Evolutionary conservation across 1,140 invertebrate species (phyloP), one percentile per base, ranked within the genome.

Genomic region (Hypsibius dujardini): DNA sequence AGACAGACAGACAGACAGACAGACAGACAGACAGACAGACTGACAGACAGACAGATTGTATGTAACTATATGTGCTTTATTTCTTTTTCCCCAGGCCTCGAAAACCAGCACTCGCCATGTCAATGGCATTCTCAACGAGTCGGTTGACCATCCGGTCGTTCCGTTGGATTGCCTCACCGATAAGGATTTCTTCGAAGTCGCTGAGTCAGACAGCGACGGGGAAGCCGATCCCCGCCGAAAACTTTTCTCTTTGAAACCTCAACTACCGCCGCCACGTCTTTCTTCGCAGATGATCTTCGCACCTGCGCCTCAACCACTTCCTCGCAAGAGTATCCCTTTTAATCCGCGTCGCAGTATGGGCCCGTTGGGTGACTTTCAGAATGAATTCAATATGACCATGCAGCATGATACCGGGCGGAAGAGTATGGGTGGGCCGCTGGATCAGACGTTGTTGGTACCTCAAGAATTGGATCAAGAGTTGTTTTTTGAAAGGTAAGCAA

Each of bases 181-280:
- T n/a, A 56, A 56, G 50, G 50, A 56, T 56, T 56, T 56, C 50
- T 12, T 56, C n/a, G 50, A 56, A n/a, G 50, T 56, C 50, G n/a
- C n/a, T n/a, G 50, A 56, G 7, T 56, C 50, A 7, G 50, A 56
- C n/a, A 12, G 7, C 7, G 50, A 56, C 7, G n/a, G n/a, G n/a
- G 50, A 56, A 56, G 50, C 50, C n/a, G 50, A 56, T 7, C n/a
- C n/a, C 50, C 50, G 50, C 7, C 7, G 50, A 56, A 0, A 56
- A 7, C 50, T 12, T 7, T 56, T 56, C n/a, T 56, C 50, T 56
- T 0, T n/a, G 50, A n/a, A 56, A 56, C 50, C 50, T 7, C 50
- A 56, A 56, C 7, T 12, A 56, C 7, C n/a, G n/a, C n/a, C 50
- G n/a, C n/a, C n/a, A 56, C 50, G 50, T 7, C 7, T 12, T 56